Percentiles rank a stretch among this genome's conserved stretches.
These are phyloP conservation scores for Centroberyx gerrardi DNA, from an alignment of 2,797 vertebrate species.

Conservation along the genomic window DNA sequence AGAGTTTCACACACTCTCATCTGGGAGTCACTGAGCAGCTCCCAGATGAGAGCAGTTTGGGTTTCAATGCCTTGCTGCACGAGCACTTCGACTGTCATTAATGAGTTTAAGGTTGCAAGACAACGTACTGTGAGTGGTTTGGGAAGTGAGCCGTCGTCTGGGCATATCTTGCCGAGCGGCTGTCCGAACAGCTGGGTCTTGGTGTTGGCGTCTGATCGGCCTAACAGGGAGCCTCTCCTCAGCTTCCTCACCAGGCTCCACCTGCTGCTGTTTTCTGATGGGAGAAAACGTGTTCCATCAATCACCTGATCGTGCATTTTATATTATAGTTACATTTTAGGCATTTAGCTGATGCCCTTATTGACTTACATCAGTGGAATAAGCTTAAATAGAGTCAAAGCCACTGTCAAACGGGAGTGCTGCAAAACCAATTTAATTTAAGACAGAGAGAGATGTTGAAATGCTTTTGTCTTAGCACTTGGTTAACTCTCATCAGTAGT, in stretches of 20 bases:
- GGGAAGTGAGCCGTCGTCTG: constrained; percentile 85
- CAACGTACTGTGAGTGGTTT: constrained; percentile 89
- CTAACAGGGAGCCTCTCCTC: constrained; percentile 71
- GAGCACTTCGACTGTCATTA: neutral
- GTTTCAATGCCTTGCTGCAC: neutral
- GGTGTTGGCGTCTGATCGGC: constrained; percentile 65
- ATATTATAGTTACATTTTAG: neutral
- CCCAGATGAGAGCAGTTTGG: too few species aligned
- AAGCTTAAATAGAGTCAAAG: neutral
- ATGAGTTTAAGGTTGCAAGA: neutral
- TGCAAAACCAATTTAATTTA: neutral
- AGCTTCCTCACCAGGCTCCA: constrained; percentile 87
- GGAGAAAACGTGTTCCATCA: constrained; percentile 49
- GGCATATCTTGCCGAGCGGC: constrained; percentile 87
- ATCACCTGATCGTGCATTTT: constrained; percentile 14
- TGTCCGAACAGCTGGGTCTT: constrained; percentile 90
- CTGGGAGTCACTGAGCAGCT: too few species aligned
- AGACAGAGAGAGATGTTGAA: too few species aligned
- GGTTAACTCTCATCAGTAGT: neutral
- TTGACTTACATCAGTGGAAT: neutral
- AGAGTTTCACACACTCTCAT: neutral
- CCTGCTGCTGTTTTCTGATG: constrained; percentile 86
- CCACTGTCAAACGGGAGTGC: neutral
- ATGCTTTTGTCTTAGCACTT: neutral
- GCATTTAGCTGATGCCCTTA: neutral